phyloP scores from a whole-genome alignment of 1,140 invertebrate genomes.

The Pseudomyrmex concolor region DNA sequence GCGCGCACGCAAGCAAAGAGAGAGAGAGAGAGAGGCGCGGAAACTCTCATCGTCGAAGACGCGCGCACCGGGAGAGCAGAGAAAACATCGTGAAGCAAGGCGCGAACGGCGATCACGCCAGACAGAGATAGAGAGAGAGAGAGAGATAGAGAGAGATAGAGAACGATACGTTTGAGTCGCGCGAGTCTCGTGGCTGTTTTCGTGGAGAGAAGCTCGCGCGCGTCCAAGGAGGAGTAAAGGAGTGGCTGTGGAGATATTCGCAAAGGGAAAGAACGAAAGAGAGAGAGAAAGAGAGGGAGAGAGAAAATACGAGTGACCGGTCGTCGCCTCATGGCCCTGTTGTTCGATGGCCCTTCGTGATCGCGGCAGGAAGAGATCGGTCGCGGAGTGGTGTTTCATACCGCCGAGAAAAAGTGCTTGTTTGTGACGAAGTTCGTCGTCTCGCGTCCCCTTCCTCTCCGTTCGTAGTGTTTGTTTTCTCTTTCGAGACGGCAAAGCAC shows the following conservation, averaged over 20 bases:
- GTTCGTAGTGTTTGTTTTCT: conserved; percentile 65
- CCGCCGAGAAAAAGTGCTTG: conserved; percentile 64
- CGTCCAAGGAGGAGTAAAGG: conserved; percentile 58
- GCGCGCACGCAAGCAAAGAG: conserved; percentile 51
- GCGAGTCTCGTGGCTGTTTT: conserved; percentile 39
- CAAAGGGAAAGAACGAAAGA: conserved; percentile 26
- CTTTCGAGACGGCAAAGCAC: conserved; percentile 69
- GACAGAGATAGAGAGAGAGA: neutral
- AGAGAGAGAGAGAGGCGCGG: conserved; percentile 16
- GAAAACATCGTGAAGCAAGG: conserved; percentile 34
- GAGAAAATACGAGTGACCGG: conserved; percentile 51
- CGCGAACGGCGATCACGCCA: conserved; percentile 9
- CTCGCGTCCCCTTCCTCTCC: conserved; percentile 14
- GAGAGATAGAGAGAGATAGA: neutral
- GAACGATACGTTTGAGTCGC: neutral
- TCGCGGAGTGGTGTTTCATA: conserved; percentile 55
- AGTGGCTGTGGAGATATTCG: conserved; percentile 59
- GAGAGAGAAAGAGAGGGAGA: conserved; percentile 10
- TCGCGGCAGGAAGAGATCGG: conserved; percentile 62
- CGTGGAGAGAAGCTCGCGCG: conserved; percentile 16
- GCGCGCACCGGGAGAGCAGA: conserved; percentile 58
- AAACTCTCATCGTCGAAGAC: conserved; percentile 23
- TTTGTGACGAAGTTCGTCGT: conserved; percentile 33
- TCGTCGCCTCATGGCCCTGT: conserved; percentile 67
- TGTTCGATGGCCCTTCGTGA: conserved; percentile 65